phyloP scores from a whole-genome alignment of 2,888 invertebrate genomes.

The Erebia aethiops region DNA sequence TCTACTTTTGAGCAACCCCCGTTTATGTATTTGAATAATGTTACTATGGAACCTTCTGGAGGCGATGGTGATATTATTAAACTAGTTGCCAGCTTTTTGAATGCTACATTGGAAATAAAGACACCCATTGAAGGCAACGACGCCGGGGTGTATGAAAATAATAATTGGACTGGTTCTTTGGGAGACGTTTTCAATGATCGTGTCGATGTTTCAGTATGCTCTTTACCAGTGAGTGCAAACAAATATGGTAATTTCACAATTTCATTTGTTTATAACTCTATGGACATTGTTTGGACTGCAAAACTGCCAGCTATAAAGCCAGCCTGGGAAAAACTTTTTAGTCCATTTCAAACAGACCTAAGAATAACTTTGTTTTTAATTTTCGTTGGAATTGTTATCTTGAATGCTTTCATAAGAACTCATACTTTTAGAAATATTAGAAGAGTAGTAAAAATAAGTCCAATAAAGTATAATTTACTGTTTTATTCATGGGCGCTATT shows the following conservation, averaged over 20 bases:
- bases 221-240: conserved; percentile 52
- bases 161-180: conserved; percentile 65
- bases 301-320: conserved; percentile 50
- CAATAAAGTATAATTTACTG: conserved; percentile 52
- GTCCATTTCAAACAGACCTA: conserved; percentile 52
- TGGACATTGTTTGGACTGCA: conserved; percentile 63
- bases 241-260: conserved; percentile 62
- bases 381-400: conserved; percentile 52
- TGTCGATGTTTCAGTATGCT: conserved; percentile 55
- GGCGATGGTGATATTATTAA: conserved; percentile 59
- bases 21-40: conserved; percentile 57
- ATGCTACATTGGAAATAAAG: conserved; percentile 55
- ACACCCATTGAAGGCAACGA: conserved; percentile 47
- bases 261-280: conserved; percentile 58
- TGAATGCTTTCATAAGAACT: conserved; percentile 50
- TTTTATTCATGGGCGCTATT: conserved; percentile 62
- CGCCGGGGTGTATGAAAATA: conserved; percentile 51
- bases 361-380: conserved; percentile 50
- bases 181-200: conserved; percentile 56
- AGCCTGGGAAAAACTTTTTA: conserved; percentile 59
- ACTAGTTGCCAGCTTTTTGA: conserved; percentile 52
- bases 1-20: conserved; percentile 64
- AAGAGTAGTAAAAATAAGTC: conserved; percentile 45
- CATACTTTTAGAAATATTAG: conserved; percentile 46
- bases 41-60: conserved; percentile 49